Evolutionary conservation across 2,888 invertebrate species (phyloP).

Genomic region (Cryptophagus acutangulus): DNA sequence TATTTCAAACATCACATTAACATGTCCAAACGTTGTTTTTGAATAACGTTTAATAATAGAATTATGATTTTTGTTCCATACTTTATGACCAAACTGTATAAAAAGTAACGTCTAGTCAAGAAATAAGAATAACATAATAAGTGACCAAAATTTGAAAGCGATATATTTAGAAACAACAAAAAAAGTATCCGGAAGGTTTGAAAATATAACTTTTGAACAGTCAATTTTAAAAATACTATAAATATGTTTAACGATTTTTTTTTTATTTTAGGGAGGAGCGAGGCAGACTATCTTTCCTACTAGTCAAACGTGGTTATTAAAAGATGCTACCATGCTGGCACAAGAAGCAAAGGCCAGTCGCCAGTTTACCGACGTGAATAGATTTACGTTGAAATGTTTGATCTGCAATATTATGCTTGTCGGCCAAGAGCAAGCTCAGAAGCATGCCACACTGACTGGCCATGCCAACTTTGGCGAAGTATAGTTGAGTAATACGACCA

Average conservation of each 20-base stretch:
- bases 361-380: constrained; percentile 86
- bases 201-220: too few relatives aligned
- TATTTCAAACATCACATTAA: too few relatives aligned
- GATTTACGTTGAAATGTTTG: constrained; percentile 78
- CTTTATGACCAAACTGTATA: too few relatives aligned
- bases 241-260: neutral
- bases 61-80: too few relatives aligned
- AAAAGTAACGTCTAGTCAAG: too few relatives aligned
- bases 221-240: neutral
- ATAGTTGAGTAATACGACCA: too few relatives aligned
- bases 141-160: too few relatives aligned
- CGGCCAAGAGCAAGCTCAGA: constrained; percentile 77
- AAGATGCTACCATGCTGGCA: constrained; percentile 80
- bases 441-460: constrained; percentile 79
- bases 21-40: too few relatives aligned
- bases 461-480: constrained; percentile 80
- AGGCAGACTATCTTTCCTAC: constrained; percentile 77
- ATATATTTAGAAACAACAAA: too few relatives aligned
- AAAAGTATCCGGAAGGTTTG: too few relatives aligned
- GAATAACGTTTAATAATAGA: too few relatives aligned
- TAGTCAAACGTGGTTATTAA: constrained; percentile 65
- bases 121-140: too few relatives aligned
- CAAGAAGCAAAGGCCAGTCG: constrained; percentile 82
- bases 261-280: constrained; percentile 58
- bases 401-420: constrained; percentile 71